A percentile compares a stretch with the other conserved stretches of the same genome.
These are phyloP conservation scores for Megathymus violae DNA, from an alignment of 1,140 invertebrate species.

Conservation along the genomic window DNA sequence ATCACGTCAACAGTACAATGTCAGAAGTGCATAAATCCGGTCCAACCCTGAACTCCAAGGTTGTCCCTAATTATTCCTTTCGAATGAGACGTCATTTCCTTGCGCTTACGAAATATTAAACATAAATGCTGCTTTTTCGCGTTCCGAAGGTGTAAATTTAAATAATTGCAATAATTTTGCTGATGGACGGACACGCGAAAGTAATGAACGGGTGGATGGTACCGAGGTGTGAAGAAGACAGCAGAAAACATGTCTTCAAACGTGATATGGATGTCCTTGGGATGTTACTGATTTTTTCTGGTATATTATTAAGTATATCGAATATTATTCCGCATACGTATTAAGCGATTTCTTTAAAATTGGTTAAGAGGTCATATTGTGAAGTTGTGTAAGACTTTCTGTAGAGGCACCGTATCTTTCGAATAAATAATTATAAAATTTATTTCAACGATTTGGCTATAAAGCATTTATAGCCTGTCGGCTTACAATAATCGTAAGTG, in stretches of 20 bases:
- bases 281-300: slow-evolving; percentile 12
- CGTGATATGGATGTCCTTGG: slow-evolving; percentile 20
- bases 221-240: slow-evolving; percentile 65
- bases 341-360: slow-evolving; percentile 18
- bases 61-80: slow-evolving; percentile 82
- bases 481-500: no score
- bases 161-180: slow-evolving; percentile 81
- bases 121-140: slow-evolving; percentile 77
- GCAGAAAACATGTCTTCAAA: slow-evolving; percentile 34
- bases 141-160: slow-evolving; percentile 82
- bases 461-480: no score
- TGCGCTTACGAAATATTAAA: slow-evolving; percentile 79
- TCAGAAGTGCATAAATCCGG: slow-evolving; percentile 66
- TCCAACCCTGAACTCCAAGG: slow-evolving; percentile 69
- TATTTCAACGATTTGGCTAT: no score
- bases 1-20: slow-evolving; percentile 63
- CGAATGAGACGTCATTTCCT: slow-evolving; percentile 82
- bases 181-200: slow-evolving; percentile 74
- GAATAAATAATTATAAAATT: no score
- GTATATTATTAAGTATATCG: slow-evolving; percentile 23
- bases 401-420: no score
- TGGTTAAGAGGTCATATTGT: not conserved
- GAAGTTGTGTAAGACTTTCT: not conserved
- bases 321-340: slow-evolving; percentile 23
- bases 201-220: slow-evolving; percentile 71